These are phyloP conservation scores for Schizotus pectinicornis DNA, from an alignment of 2,888 invertebrate genomes.

Conservation along the genomic window DNA sequence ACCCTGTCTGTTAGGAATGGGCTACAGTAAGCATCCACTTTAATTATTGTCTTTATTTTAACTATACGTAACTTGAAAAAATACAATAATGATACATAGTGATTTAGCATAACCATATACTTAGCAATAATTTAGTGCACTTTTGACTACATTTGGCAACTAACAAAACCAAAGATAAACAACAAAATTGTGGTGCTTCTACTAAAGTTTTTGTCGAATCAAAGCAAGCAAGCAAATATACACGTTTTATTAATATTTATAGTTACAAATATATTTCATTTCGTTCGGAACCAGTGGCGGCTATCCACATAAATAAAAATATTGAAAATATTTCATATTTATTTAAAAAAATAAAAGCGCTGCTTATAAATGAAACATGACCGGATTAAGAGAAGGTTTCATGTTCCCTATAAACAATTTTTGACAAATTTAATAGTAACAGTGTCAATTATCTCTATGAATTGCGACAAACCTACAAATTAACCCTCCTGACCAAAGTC, in stretches of 20 bases:
- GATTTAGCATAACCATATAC: not conserved
- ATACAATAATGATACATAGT: not conserved
- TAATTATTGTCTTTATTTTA: no score
- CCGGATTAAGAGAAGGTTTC: conserved; percentile 14
- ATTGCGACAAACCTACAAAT: conserved; percentile 32
- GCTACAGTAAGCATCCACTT: no score
- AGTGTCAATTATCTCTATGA: conserved; percentile 16
- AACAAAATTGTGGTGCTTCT: not conserved
- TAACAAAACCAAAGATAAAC: not conserved
- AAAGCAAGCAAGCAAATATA: not conserved
- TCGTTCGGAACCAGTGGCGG: conserved; percentile 3
- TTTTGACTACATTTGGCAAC: not conserved
- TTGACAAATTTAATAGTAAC: conserved; percentile 6
- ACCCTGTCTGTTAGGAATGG: no score
- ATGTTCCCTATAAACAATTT: conserved; percentile 24
- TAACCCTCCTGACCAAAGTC: conserved; percentile 99
- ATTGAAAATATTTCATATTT: conserved; percentile 17
- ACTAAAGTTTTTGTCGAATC: not conserved
- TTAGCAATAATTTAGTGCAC: conserved; percentile 2
- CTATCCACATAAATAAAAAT: conserved; percentile 7
- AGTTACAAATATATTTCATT: conserved; percentile 27
- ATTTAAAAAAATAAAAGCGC: conserved; percentile 19
- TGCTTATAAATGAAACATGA: conserved; percentile 24
- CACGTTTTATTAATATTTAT: conserved; percentile 19
- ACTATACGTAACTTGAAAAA: no score